Conservation (phyloP, 2,113 vertebrate species). For the Chunga burmeisteri region DNA sequence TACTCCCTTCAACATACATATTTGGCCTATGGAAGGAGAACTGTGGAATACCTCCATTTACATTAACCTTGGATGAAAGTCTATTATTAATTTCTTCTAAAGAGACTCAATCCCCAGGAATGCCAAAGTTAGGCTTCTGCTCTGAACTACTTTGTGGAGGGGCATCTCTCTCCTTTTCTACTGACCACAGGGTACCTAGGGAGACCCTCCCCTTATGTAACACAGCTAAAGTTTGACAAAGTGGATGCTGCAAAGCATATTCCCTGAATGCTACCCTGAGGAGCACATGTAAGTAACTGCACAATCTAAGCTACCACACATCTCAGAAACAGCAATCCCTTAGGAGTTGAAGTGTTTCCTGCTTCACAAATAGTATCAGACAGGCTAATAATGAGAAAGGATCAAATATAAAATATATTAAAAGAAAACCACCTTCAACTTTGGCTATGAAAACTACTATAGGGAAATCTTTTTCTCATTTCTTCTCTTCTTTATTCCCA, state of each 20-base stretch:
- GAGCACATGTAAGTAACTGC: neutral
- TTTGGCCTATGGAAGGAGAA: neutral
- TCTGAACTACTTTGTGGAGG: neutral
- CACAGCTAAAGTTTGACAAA: neutral
- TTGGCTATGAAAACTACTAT: neutral
- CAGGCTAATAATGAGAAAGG: neutral
- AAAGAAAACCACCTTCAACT: neutral
- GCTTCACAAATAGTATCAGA: neutral
- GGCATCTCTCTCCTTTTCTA: neutral
- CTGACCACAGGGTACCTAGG: fast-evolving
- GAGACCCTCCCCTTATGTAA: neutral
- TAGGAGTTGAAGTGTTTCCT: neutral
- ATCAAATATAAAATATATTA: neutral
- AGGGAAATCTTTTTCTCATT: neutral
- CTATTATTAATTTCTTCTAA: neutral
- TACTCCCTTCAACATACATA: neutral
- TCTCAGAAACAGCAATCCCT: neutral
- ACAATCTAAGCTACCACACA: neutral
- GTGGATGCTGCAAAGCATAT: neutral
- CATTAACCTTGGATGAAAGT: neutral
- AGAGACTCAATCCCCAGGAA: neutral
- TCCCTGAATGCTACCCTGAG: neutral
- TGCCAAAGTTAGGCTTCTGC: neutral
- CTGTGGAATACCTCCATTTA: neutral
- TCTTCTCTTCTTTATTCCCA: neutral